A percentile compares a stretch with the other conserved stretches of the same genome.
Evolutionary conservation across 2,113 vertebrate species (phyloP).

Genomic region (Rhagologus leucostigma): DNA sequence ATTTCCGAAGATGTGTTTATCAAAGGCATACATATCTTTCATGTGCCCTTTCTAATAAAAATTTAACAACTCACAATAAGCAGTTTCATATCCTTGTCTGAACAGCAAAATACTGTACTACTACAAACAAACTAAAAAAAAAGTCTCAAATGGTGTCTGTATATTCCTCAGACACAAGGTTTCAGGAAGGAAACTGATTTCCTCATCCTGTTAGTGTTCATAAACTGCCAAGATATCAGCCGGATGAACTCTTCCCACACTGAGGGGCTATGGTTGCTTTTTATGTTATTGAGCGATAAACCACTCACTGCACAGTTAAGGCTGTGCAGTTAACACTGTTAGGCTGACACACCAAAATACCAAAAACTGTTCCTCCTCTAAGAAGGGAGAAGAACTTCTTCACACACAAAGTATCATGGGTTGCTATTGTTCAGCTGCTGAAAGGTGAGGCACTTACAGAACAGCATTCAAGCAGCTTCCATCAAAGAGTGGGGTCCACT

Average conservation of each 20-base stretch:
- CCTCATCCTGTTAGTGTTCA: constrained; percentile 68
- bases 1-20: background rate
- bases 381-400: background rate
- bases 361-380: background rate
- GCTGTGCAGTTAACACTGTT: background rate
- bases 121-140: constrained; percentile 13
- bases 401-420: background rate
- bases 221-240: constrained; percentile 43
- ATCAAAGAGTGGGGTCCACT: background rate
- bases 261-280: background rate
- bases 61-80: background rate
- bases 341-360: background rate
- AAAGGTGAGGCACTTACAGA: background rate
- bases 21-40: background rate
- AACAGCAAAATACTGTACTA: background rate
- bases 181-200: constrained; percentile 83
- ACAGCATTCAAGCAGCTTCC: background rate
- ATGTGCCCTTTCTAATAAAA: background rate
- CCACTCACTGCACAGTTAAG: background rate
- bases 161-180: constrained; percentile 59
- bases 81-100: background rate
- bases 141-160: constrained; percentile 22
- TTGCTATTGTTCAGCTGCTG: background rate
- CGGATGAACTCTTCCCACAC: constrained; percentile 50
- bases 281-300: background rate